Evolutionary conservation across 2,797 vertebrate species (phyloP).

Genomic region (Labroides dimidiatus): DNA sequence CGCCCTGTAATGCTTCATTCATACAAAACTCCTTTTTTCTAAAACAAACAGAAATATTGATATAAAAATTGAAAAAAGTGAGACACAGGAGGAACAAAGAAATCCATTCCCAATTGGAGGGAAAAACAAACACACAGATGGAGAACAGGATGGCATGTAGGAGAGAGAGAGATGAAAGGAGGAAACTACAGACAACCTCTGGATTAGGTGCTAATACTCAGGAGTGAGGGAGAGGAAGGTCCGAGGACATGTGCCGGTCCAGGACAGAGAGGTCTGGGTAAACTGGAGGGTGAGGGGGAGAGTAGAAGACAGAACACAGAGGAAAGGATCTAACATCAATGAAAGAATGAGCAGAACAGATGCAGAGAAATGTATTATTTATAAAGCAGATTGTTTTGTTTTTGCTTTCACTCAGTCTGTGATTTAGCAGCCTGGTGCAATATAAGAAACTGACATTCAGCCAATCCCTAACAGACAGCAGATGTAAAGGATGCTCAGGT

Average conservation of each 20-base stretch:
- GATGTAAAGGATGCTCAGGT: slow-evolving; percentile 17
- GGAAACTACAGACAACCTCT: background rate
- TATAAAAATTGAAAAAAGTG: background rate
- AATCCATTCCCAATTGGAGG: no score
- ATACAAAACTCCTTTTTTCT: no score
- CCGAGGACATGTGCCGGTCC: background rate
- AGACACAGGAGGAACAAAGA: background rate
- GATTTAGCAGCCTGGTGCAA: background rate
- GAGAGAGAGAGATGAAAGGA: background rate
- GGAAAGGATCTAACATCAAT: background rate
- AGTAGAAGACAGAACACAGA: background rate
- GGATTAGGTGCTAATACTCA: background rate
- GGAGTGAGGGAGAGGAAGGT: background rate
- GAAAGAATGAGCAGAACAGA: background rate
- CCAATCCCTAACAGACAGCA: slow-evolving; percentile 1
- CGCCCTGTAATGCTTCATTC: no score
- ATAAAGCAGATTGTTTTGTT: background rate
- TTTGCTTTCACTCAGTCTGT: slow-evolving; percentile 1
- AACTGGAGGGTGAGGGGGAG: background rate
- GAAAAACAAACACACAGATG: background rate
- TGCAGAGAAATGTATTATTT: background rate
- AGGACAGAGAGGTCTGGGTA: background rate
- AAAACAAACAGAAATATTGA: no score
- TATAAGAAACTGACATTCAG: background rate
- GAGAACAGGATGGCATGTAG: background rate